Evolutionary conservation across 2,888 invertebrate genomes (phyloP).

Genomic region (Ophion ventricosus): DNA sequence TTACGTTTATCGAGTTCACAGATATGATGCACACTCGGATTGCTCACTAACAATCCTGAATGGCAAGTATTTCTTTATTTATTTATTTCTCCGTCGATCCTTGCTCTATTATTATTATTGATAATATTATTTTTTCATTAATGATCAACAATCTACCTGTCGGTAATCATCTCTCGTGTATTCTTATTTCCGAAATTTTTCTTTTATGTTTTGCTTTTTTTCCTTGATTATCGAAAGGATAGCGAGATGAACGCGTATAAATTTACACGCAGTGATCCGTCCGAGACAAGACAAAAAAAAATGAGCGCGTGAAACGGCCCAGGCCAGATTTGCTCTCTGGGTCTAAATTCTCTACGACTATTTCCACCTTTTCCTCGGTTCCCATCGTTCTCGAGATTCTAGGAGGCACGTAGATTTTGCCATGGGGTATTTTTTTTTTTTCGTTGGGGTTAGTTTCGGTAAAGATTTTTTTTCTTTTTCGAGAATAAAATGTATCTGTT

Average conservation of each 20-base stretch:
- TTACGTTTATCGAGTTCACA: conserved; percentile 44
- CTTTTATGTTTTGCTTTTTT: background rate
- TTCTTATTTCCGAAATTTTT: background rate
- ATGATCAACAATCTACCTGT: background rate
- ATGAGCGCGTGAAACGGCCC: background rate
- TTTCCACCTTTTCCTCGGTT: background rate
- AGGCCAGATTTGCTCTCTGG: too few species aligned
- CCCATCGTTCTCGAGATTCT: background rate
- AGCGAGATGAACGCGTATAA: background rate
- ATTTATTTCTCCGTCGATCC: conserved; percentile 24
- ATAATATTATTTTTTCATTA: background rate
- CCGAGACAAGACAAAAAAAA: background rate
- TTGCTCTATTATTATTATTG: conserved; percentile 17
- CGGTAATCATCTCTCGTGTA: background rate
- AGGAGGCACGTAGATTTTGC: background rate
- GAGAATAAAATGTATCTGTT: background rate
- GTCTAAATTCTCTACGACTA: background rate
- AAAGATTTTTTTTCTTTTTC: background rate
- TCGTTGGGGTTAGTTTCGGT: background rate
- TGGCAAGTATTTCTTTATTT: conserved; percentile 25
- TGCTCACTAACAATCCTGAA: conserved; percentile 23
- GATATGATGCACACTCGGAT: conserved; percentile 48
- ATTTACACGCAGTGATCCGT: background rate
- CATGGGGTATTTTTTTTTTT: background rate
- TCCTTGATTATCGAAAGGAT: background rate